Evolutionary conservation across 2,888 invertebrate genomes (phyloP).

Genomic region (Erebia palarica): DNA sequence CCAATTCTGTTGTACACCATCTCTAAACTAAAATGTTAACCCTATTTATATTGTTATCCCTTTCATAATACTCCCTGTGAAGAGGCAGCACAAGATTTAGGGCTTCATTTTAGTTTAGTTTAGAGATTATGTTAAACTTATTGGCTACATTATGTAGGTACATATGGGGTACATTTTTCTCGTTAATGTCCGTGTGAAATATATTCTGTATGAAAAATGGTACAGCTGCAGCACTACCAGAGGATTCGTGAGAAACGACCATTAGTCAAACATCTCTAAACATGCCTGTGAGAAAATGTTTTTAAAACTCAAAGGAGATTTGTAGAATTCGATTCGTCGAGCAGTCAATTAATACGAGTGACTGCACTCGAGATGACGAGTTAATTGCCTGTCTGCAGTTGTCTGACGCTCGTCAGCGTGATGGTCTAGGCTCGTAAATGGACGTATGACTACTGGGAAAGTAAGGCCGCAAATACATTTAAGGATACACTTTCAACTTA

Average conservation of each 20-base stretch:
- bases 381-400: slow-evolving; percentile 28
- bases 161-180: neutral
- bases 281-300: neutral
- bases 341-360: slow-evolving; percentile 15
- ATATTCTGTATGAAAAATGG: neutral
- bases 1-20: too few relatives aligned
- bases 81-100: too few relatives aligned
- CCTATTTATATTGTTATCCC: too few relatives aligned
- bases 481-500: too few relatives aligned
- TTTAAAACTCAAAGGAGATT: neutral
- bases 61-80: too few relatives aligned
- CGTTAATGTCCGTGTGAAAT: neutral
- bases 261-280: neutral
- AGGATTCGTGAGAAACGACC: neutral
- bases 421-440: neutral
- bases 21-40: too few relatives aligned
- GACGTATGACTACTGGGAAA: slow-evolving; percentile 1
- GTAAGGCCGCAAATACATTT: too few relatives aligned
- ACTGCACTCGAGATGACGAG: slow-evolving; percentile 22
- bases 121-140: too few relatives aligned
- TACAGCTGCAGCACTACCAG: neutral
- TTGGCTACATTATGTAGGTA: neutral
- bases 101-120: too few relatives aligned
- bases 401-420: neutral
- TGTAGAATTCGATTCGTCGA: neutral